Conservation (phyloP, 1,140 invertebrate genomes). For the Acromyrmex echinatior region DNA sequence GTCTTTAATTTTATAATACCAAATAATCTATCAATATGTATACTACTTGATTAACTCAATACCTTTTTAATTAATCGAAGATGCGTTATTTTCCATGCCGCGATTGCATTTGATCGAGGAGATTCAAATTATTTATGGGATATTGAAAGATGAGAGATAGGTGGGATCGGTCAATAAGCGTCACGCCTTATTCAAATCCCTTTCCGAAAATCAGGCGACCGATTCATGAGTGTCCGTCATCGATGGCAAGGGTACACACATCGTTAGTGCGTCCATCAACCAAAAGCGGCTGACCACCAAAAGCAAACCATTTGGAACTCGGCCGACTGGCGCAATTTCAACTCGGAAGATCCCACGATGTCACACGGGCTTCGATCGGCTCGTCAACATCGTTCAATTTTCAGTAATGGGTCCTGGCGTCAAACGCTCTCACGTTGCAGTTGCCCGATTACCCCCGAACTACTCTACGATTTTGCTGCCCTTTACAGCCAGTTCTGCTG, state of each 20-base stretch:
- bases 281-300: slow-evolving; percentile 31
- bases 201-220: slow-evolving; percentile 33
- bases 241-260: not conserved
- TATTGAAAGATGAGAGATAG: slow-evolving; percentile 25
- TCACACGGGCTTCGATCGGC: slow-evolving; percentile 41
- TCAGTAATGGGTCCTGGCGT: slow-evolving; percentile 68
- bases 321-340: slow-evolving; percentile 34
- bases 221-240: slow-evolving; percentile 37
- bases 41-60: not conserved
- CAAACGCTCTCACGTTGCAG: slow-evolving; percentile 57
- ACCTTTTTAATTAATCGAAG: not conserved
- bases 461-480: slow-evolving; percentile 22
- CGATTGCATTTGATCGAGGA: not conserved
- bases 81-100: not conserved
- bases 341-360: slow-evolving; percentile 45
- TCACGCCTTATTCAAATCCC: slow-evolving; percentile 56
- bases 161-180: not conserved
- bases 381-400: slow-evolving; percentile 72
- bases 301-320: slow-evolving; percentile 58
- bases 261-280: slow-evolving; percentile 53
- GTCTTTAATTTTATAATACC: not conserved
- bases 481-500: not conserved
- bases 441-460: slow-evolving; percentile 54
- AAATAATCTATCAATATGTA: not conserved
- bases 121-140: slow-evolving; percentile 34